Base-by-base conservation (phyloP, 2,888 invertebrate genomes). In the Leucophora obtusa region DNA sequence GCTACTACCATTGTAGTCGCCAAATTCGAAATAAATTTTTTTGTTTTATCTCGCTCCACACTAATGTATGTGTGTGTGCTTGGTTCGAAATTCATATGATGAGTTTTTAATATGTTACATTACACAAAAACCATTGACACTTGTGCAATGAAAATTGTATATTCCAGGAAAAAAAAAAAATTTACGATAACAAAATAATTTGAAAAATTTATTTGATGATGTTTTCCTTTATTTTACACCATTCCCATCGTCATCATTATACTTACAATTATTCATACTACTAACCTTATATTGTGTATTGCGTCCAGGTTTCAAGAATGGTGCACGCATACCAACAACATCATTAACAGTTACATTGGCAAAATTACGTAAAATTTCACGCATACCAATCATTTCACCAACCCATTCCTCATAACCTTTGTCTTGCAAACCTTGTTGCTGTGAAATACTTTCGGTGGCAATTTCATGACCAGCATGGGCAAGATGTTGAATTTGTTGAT, bases 371-470 rank as follows among this genome's bases (percentile, higher is more conserved):
- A 97, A 91, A 85, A 97, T 96, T 89, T 96, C 96, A 82, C 96
- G 92, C 97, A 97, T 97, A 63, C 97, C 97, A 85, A 97, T 95
- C 96, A 97, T 96, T 91, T 97, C 97, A 21, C 96, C 96, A 0
- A 95, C 95, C 97, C 97, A 97, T 89, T 96, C 96, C 91, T 97
- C 97, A 89, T 96, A 96, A 70, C 95, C 95, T 89, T 96, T 95
- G 90, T 96, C 96, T 91, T 97, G 96, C 10, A 98, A 92, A 58
- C 97, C 96, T 87, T 94, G 94, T 87, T 97, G 96, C 84, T 93
- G 91, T 2, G 93, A 93, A 74, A 93, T 92, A 60, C 93, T 93
- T 83, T 93, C 93, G 58, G 93, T 93, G 51, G 92, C 93, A 81
- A 93, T 92, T 92, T 98, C 98, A 87, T 98, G 97, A 51, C 97